phyloP scores from a whole-genome alignment of 2,797 vertebrate species.

The Malacoctenus gilli region DNA sequence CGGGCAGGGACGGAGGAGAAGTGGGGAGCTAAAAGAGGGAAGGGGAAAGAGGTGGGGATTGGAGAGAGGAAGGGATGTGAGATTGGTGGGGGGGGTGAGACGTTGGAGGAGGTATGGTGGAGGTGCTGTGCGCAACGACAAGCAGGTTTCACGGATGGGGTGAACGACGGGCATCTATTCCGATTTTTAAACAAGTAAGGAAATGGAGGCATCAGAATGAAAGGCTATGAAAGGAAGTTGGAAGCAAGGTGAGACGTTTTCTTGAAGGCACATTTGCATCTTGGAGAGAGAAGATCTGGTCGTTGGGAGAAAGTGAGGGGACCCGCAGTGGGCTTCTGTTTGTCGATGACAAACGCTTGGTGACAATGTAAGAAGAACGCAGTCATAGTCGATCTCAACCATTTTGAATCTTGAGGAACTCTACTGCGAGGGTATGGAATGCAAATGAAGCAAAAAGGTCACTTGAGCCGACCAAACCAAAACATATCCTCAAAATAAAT shows the following conservation, averaged over 20 bases:
- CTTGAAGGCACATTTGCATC: constrained; percentile 23
- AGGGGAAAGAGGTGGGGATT: constrained; percentile 51
- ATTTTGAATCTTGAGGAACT: neutral
- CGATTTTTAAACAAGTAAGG: constrained; percentile 2
- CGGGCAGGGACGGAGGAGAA: constrained; percentile 89
- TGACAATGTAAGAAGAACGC: constrained; percentile 9
- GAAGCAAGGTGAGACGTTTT: neutral
- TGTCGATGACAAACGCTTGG: neutral
- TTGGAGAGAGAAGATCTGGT: constrained; percentile 30
- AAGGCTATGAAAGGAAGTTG: neutral
- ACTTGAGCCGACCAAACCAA: constrained; percentile 52
- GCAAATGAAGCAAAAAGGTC: constrained; percentile 51
- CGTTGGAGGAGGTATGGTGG: constrained; percentile 33
- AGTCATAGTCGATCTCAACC: constrained; percentile 11
- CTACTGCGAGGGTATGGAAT: constrained; percentile 33
- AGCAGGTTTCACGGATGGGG: constrained; percentile 10
- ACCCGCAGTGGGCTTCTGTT: constrained; percentile 10
- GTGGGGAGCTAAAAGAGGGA: constrained; percentile 87
- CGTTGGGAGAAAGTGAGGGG: constrained; percentile 20
- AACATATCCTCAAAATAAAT: constrained; percentile 35
- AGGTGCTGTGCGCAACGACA: constrained; percentile 22
- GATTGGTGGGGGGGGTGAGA: constrained; percentile 77
- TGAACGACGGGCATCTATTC: constrained; percentile 14
- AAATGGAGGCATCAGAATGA: constrained; percentile 8
- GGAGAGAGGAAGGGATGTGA: constrained; percentile 81